Base-by-base conservation (phyloP, 2,797 vertebrate genomes). In the Neopelma chrysocephalum region DNA sequence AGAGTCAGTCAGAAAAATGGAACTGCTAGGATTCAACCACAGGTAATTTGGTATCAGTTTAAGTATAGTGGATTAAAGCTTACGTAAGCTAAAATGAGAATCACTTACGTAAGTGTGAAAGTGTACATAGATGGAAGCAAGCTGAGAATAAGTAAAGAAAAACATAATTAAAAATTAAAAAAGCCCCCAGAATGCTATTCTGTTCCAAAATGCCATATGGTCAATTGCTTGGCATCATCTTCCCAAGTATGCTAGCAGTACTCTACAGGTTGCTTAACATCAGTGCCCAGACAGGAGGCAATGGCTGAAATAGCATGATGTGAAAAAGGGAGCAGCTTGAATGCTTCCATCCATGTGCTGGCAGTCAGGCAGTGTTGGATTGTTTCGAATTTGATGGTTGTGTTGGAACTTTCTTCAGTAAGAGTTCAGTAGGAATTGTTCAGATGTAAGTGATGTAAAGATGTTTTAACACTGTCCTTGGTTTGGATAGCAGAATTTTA, bases 191-290 rank as follows among this genome's bases (percentile, higher is more conserved):
- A 84, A 90, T 68, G 38, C 36, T 45, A 18, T 89, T 82, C 38
- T 73, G 20, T 89, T 93, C 91, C 89, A 90, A 77, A 89, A 68
- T 91, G 89, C 89, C 89, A 92, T 92, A 87, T 94, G 95, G 94
- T 53, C 92, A 77, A 53, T 94, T 73, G 51, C 64, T 93, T 95
- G 93, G 71, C 92, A 87, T 94, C 64, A 32, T 60, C 56, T 82
- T 94, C 86, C 53, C 3, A 12, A 72, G 43, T 23, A 47, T 32
- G 54, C 43, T 72, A 66, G 81, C 81, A 54, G 2, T 51, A 15
- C 51, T 90, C 82, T 53, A 70, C 90, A 93, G 80, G 93, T 93
- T 86, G 80, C 70, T 79, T 87, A 77, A 60, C 64, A 82, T 76
- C 70, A 53, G 81, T 87, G 86, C 77, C 62, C 70, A 70, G 58